These are phyloP conservation scores for Lithophane leautieri DNA, from an alignment of 2,888 invertebrate species.

Conservation along the genomic window DNA sequence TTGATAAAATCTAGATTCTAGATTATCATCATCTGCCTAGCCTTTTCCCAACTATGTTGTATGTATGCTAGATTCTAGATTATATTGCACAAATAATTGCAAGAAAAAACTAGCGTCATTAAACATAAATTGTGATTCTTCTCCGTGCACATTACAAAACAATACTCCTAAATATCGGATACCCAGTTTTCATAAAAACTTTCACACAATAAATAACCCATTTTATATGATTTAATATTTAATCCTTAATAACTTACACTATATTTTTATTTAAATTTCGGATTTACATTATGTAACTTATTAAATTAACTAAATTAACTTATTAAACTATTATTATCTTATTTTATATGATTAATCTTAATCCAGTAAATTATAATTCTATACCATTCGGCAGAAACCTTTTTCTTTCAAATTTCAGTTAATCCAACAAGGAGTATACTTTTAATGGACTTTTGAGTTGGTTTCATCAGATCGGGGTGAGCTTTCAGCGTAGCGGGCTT, in stretches of 20 bases:
- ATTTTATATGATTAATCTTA: conserved; percentile 19
- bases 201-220: not conserved
- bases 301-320: too few relatives aligned
- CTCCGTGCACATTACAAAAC: not conserved
- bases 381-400: conserved; percentile 26
- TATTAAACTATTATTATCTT: too few relatives aligned
- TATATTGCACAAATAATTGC: not conserved
- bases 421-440: conserved; percentile 55
- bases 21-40: too few relatives aligned
- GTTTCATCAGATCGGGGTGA: conserved; percentile 67
- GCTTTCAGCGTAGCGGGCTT: conserved; percentile 52
- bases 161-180: not conserved
- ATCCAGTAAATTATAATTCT: conserved; percentile 31
- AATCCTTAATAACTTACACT: too few relatives aligned
- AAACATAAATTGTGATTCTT: not conserved
- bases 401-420: conserved; percentile 46
- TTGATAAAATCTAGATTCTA: not conserved
- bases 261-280: too few relatives aligned
- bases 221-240: conserved; percentile 6
- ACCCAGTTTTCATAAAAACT: not conserved
- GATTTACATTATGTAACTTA: too few relatives aligned
- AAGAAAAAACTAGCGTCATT: not conserved
- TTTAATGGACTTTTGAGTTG: conserved; percentile 72
- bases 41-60: too few relatives aligned
- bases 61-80: not conserved